These are phyloP conservation scores for Novumbra hubbsi DNA, from an alignment of 2,797 vertebrate genomes.

Conservation along the genomic window DNA sequence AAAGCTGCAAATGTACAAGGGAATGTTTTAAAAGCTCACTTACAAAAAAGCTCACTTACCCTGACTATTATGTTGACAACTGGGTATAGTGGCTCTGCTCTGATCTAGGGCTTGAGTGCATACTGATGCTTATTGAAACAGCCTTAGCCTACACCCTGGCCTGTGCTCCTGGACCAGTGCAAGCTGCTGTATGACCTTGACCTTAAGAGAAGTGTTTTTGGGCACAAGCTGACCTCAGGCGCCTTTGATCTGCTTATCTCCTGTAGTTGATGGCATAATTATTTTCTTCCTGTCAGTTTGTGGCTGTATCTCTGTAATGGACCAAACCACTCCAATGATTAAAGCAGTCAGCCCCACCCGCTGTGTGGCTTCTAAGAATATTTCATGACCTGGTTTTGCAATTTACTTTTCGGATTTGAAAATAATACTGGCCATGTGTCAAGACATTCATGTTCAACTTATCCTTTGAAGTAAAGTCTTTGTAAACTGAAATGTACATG, in stretches of 20 bases:
- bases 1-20: not conserved
- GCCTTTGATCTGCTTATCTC: constrained; percentile 33
- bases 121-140: not conserved
- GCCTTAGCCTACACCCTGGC: not conserved
- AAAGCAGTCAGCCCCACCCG: constrained; percentile 29
- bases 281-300: constrained; percentile 45
- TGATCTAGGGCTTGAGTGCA: not conserved
- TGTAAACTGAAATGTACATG: not conserved
- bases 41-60: not conserved
- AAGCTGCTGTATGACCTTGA: constrained; percentile 1
- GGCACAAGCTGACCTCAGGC: constrained; percentile 33
- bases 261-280: constrained; percentile 31
- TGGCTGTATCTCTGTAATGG: constrained; percentile 42
- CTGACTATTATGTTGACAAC: not conserved
- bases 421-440: not conserved
- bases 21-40: not conserved
- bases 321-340: constrained; percentile 29
- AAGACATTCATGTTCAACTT: not conserved
- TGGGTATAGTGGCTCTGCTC: not conserved
- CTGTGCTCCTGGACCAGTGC: not conserved
- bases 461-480: not conserved
- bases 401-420: not conserved
- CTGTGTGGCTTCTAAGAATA: constrained; percentile 22
- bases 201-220: constrained; percentile 13
- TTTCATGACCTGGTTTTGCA: constrained; percentile 10